Evolutionary conservation across 2,113 vertebrate genomes (phyloP), one percentile per base, ranked within the genome.

Genomic region (Burhinus bistriatus): DNA sequence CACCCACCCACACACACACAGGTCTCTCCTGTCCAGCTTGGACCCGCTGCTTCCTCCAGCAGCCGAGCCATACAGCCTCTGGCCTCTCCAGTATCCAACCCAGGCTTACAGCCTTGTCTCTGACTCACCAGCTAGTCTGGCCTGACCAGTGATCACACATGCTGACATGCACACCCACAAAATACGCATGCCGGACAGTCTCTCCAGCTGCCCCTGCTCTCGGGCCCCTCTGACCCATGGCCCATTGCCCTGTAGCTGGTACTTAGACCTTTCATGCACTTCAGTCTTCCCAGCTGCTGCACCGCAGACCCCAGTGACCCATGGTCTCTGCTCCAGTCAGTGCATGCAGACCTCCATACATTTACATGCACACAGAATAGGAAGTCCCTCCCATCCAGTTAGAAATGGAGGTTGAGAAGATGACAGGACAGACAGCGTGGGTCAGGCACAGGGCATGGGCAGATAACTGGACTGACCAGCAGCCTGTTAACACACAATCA

Each of bases 221-320:
- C 0, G 0, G 52, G 29, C 7, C 30, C 3, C 34, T 84, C 27
- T 34, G 32, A n/a, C 3, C 25, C n/a, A 51, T 0, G 1, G 27
- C 4, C 3, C 30, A 29, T 40, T 42, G 40, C 5, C 20, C 34
- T 6, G 4, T 25, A 49, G 27, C 25, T 4, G 42, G 16, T n/a
- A 42, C 11, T 61, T 7, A 62, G 34, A 58, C 13, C 5, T 23
- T 58, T 49, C 73, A 23, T 18, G 27, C 20, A 49, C 11, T 71
- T 42, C 23, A 29, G 42, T 30, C 36, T 58, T 42, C 64, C 27
- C 68, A 89, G 51, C 9, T 64, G 38, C 68, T 59, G 10, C 30
- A 45, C 12, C 19, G 11, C 42, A 30, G 44, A 52, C 54, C 5
- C 20, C 23, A 44, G 9, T 4, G 22, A 49, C 15, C 42, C 36